These are phyloP conservation scores for Pterocles burchelli DNA, from an alignment of 2,113 vertebrate species.

Conservation along the genomic window DNA sequence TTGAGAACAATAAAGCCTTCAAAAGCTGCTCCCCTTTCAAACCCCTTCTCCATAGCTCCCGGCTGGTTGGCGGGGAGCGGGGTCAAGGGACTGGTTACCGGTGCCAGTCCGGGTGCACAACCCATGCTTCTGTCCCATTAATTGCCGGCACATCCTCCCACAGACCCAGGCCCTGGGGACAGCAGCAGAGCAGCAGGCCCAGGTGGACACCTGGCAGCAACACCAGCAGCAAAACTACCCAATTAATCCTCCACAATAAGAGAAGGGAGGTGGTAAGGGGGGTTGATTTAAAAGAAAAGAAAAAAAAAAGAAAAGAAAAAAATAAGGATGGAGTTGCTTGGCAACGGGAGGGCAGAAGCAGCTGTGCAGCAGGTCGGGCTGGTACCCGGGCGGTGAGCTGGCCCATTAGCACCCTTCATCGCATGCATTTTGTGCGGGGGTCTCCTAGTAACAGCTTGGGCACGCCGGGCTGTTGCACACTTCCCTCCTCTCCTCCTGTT, in stretches of 20 bases:
- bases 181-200: slow-evolving; percentile 80
- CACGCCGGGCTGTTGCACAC: slow-evolving; percentile 65
- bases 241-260: slow-evolving; percentile 80
- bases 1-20: not conserved
- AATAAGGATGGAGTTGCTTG: slow-evolving; percentile 87
- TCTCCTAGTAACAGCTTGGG: slow-evolving; percentile 91
- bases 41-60: slow-evolving; percentile 18
- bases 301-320: slow-evolving; percentile 14
- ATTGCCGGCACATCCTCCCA: slow-evolving; percentile 79
- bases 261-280: slow-evolving; percentile 18
- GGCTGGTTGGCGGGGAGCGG: slow-evolving; percentile 41
- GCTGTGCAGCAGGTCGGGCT: slow-evolving; percentile 90
- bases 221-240: slow-evolving; percentile 80
- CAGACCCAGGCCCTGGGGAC: slow-evolving; percentile 61
- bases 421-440: slow-evolving; percentile 82
- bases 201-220: slow-evolving; percentile 81
- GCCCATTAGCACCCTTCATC: slow-evolving; percentile 92
- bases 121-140: slow-evolving; percentile 85
- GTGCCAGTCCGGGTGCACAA: slow-evolving; percentile 80
- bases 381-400: slow-evolving; percentile 86
- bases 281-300: too few species aligned
- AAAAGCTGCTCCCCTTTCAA: slow-evolving; percentile 8
- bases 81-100: slow-evolving; percentile 60
- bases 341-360: slow-evolving; percentile 85
- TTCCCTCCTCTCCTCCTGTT: slow-evolving; percentile 69